phyloP scores from a whole-genome alignment of 2,113 vertebrate genomes.

The Catagonus wagneri region DNA sequence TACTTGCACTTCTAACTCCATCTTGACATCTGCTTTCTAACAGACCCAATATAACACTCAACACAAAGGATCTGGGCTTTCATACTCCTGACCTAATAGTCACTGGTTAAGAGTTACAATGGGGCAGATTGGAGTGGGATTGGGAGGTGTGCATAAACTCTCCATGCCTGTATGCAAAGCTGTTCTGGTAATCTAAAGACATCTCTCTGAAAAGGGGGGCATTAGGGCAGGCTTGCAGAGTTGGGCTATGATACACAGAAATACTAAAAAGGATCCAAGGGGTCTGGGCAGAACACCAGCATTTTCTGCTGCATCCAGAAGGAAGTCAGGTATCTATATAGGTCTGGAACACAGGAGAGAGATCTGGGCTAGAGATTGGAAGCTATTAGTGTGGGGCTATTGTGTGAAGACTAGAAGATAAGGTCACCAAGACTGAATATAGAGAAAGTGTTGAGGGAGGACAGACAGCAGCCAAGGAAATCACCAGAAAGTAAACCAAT shows the following conservation, averaged over 20 bases:
- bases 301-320: neutral
- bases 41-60: neutral
- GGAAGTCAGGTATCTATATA: neutral
- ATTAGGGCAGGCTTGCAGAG: neutral
- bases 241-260: neutral
- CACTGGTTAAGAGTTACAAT: neutral
- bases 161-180: neutral
- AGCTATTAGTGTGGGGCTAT: neutral
- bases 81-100: neutral
- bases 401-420: neutral
- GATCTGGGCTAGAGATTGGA: neutral
- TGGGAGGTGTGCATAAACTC: neutral
- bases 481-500: neutral
- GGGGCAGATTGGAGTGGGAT: neutral
- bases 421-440: neutral
- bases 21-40: neutral
- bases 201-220: neutral
- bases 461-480: neutral
- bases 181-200: neutral
- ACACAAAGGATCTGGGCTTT: neutral
- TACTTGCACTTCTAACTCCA: neutral
- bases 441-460: neutral
- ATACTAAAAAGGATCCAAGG: neutral
- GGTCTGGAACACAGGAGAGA: neutral
- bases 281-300: neutral